Percentiles rank a stretch among this genome's conserved stretches.
Conservation (phyloP, 2,888 invertebrate genomes). For the Volucella inflata region DNA sequence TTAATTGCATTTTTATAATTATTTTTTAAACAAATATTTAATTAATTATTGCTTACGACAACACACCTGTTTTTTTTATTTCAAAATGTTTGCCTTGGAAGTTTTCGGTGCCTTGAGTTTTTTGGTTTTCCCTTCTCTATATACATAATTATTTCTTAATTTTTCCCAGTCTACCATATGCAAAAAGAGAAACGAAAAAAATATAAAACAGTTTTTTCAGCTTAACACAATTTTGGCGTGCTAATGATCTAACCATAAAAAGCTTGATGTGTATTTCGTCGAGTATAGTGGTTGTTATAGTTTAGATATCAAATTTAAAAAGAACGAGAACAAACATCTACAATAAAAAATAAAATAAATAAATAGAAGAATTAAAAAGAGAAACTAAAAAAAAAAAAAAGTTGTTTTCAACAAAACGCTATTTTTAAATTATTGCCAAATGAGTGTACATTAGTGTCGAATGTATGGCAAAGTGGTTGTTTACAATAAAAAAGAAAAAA, state of each 20-base stretch:
- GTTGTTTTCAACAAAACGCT: conserved; percentile 29
- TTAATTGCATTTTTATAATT: conserved; percentile 43
- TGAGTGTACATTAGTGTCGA: conserved; percentile 25
- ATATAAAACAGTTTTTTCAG: not conserved
- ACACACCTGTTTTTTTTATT: conserved; percentile 61
- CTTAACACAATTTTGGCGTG: conserved; percentile 27
- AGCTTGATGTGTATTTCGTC: conserved; percentile 56
- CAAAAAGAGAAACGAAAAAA: conserved; percentile 1
- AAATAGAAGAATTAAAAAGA: conserved; percentile 23
- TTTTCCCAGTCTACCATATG: conserved; percentile 29
- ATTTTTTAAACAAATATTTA: not conserved
- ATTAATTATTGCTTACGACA: conserved; percentile 1
- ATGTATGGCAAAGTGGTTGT: conserved; percentile 45
- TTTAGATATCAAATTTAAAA: conserved; percentile 60
- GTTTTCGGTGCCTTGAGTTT: conserved; percentile 38
- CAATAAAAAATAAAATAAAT: conserved; percentile 39
- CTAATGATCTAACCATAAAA: conserved; percentile 67
- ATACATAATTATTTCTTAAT: conserved; percentile 38
- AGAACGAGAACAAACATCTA: conserved; percentile 20
- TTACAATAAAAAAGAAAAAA: conserved; percentile 26
- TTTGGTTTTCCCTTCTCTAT: conserved; percentile 13
- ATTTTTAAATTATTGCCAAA: conserved; percentile 52
- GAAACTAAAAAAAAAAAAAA: conserved; percentile 22
- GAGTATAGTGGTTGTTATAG: conserved; percentile 45
- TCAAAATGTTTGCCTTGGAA: conserved; percentile 38